Evolutionary conservation across 30 jellyfish, hydroid and myxozoan species (phyloP), one percentile per base, ranked within the genome.

Genomic region (Sanderia malayensis): DNA sequence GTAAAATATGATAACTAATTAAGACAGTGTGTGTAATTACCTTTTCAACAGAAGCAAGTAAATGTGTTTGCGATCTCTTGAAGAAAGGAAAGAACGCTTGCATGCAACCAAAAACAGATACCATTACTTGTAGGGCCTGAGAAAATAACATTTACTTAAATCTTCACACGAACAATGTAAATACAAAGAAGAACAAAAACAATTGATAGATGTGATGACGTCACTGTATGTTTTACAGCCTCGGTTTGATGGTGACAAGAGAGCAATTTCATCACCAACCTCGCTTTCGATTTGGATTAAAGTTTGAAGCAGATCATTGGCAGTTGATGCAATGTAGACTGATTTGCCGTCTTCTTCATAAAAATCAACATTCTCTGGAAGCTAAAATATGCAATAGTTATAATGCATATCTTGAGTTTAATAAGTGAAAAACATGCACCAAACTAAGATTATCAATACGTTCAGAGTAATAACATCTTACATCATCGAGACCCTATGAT

Each of bases 41-140:
- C 86, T 74, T 58, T 60, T 85, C 85, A 15, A 76, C 69, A 1
- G 91, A 44, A n/a, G 92, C 59, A 17, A 71, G 55, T 52, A 84
- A 49, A 52, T 74, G 52, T 22, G 61, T 68, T 37, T 74, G 89
- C 19, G 95, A 84, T 7, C 58, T 63, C 29, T 66, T 70, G 66
- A 84, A 84, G 46, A 84, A 64, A 0, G 95, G 91, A 60, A 84
- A 74, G 32, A 84, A 74, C 31, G 95, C 80, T 45, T 84, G 89
- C 69, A 84, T 49, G 41, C 89, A 68, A 6, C 31, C 32, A 23
- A 84, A 37, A 55, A 74, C 67, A 4, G 29, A 37, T 58, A 64
- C 47, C 41, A 70, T 26, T 8, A 84, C 32, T 31, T 61, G 81
- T 4, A 87, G 95, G 0, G 67, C 55, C 95, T 84, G 32, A 18